Evolutionary conservation across 2,888 invertebrate species (phyloP), one percentile per base, ranked within the genome.

Genomic region (Cryptus viduatorius): DNA sequence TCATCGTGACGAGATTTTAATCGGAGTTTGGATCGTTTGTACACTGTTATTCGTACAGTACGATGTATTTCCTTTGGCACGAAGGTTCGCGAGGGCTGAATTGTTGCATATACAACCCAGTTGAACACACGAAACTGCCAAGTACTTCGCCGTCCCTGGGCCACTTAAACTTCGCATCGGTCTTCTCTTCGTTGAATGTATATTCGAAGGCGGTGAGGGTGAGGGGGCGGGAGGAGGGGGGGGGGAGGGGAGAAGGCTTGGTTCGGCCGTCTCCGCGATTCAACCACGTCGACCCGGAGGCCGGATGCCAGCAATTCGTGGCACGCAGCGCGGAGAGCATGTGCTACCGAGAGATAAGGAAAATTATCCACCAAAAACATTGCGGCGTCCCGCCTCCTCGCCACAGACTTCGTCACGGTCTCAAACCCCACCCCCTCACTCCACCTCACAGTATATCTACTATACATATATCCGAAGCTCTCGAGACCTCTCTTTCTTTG

Each of bases 341-440:
- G 92, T 92, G 92, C 90, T 91, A 86, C 88, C 87, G 84, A 75
- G 84, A 92, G 92, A 93, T 93, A 93, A 93, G 91, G 87, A 87
- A 87, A 90, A 91, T 91, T 90, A 91, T 90, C 90, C 71, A 79
- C 84, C 84, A 84, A 84, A 84, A 84, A 84, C 82, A 79, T 82
- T 82, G 84, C 79, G 14, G 48, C 71, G 78, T 79, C 65, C 76
- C 82, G 84, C 84, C 84, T 71, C 79, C 76, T 79, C 64, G 69
- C 69, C 75, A 72, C 79, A 65, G 82, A 84, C 84, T 84, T 84
- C 84, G 84, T 84, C 84, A 84, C 82, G 84, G 84, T 84, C 84
- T 82, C 82, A 78, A 16, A 37, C 48, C 48, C 37, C 46, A 29
- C 42, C 19, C n/a, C 59, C 24, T 65, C 4, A 37, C 65, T 50